These are phyloP conservation scores for Slavum lentiscoides DNA, from an alignment of 2,888 invertebrate species.

Conservation along the genomic window DNA sequence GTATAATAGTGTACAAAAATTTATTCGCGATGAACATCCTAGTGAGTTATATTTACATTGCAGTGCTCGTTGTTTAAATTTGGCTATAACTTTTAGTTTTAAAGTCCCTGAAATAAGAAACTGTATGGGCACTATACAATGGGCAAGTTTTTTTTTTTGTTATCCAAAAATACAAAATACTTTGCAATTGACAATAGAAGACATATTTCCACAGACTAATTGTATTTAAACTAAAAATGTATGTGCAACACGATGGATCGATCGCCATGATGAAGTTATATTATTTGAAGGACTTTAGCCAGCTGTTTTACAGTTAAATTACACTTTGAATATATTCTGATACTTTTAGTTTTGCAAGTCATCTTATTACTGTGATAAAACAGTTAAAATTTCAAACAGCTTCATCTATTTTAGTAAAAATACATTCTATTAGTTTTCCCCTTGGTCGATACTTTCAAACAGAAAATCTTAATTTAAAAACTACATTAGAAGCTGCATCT, in stretches of 20 bases:
- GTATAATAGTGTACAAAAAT: background rate
- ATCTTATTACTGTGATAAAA: conserved; percentile 2
- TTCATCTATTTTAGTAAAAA: conserved; percentile 28
- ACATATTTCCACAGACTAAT: conserved; percentile 11
- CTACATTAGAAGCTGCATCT: too few relatives aligned
- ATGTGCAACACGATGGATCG: conserved; percentile 15
- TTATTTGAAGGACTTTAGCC: conserved; percentile 14
- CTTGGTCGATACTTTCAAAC: conserved; percentile 3
- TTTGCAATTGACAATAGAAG: conserved; percentile 2
- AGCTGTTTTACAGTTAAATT: background rate
- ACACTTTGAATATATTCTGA: conserved; percentile 15
- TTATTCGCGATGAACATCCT: background rate
- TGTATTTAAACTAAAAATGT: conserved; percentile 10
- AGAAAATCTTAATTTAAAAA: background rate
- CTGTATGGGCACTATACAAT: background rate
- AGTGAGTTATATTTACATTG: background rate
- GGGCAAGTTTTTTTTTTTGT: conserved; percentile 2
- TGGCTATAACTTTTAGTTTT: conserved; percentile 7
- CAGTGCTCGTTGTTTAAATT: background rate
- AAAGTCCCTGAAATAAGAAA: background rate
- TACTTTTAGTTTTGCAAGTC: background rate
- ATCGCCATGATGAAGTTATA: conserved; percentile 26
- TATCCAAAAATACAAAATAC: conserved; percentile 7
- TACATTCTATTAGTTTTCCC: conserved; percentile 8
- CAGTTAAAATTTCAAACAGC: conserved; percentile 14